Evolutionary conservation across 2,113 vertebrate species (phyloP), one percentile per base, ranked within the genome.

Genomic region (Callionymus lyra): DNA sequence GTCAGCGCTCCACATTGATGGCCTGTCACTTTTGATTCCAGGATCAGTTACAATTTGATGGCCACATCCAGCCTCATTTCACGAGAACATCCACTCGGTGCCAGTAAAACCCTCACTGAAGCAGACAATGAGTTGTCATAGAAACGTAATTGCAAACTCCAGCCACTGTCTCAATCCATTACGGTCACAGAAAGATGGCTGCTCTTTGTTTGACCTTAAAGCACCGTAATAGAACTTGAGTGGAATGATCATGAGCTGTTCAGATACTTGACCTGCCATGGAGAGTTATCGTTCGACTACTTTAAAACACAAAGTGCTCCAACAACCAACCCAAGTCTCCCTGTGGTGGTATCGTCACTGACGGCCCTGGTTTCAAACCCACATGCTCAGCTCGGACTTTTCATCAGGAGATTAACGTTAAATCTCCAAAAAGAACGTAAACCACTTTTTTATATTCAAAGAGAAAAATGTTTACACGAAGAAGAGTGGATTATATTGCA

Each of bases 41-140:
- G 31, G 36, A 40, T 50, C 31, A 39, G 21, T 27, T 27, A 18
- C 8, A 2, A 21, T 19, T 2, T 33, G 48, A 34, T 27, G 34
- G 27, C n/a, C 32, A 9, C 11, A 37, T 41, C 42, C 32, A 15
- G 18, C 41, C 47, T 31, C 41, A 9, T 34, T 50, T 16, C 35
- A 41, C 49, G 34, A 40, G 31, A 34, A 31, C 36, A 16, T 10
- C 50, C 47, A 50, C 16, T 40, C 10, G 1, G 31, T 38, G 36
- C 35, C 34, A 46, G 44, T 18, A 27, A 41, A 19, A 40, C 55
- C 18, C 38, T 15, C 44, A 16, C 4, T n/a, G 33, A 31, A 12
- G 47, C 12, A 6, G 47, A 45, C 38, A 37, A 41, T 19, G 47
- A 41, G 31, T 31, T 58, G 41, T 38, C 41, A 32, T 36, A 13